These are phyloP conservation scores for Agapornis canus DNA, from an alignment of 2,797 vertebrate genomes.

Conservation along the genomic window DNA sequence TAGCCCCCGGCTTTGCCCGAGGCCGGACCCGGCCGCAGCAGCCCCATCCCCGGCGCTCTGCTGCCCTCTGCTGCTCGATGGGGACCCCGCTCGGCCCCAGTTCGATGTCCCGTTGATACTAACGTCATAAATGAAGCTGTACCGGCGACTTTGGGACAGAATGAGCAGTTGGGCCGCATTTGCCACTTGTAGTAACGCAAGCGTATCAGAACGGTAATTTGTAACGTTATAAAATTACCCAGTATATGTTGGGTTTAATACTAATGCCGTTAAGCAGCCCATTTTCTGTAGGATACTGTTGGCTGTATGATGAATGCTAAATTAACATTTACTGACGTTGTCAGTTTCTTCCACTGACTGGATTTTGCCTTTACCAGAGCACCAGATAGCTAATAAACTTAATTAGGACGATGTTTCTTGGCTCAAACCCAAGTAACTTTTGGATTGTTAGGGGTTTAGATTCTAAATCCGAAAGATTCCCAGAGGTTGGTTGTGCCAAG, in stretches of 20 bases:
- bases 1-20: background rate
- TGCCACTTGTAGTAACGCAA: rapidly evolving
- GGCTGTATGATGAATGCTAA: background rate
- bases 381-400: background rate
- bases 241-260: rapidly evolving
- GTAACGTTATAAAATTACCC: rapidly evolving
- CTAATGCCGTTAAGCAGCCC: rapidly evolving
- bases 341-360: background rate
- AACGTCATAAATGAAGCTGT: rapidly evolving
- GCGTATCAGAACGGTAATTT: rapidly evolving
- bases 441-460: background rate
- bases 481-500: background rate
- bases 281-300: rapidly evolving
- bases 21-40: background rate
- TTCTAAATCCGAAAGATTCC: background rate
- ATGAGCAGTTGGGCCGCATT: rapidly evolving
- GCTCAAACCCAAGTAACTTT: background rate
- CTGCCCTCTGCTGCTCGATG: constrained; percentile 43
- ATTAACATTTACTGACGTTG: background rate
- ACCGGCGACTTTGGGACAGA: rapidly evolving
- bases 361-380: background rate
- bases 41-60: background rate
- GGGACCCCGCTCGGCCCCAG: rapidly evolving
- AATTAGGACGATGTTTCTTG: background rate
- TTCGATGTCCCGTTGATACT: rapidly evolving